phyloP scores from a whole-genome alignment of 2,888 invertebrate genomes.

The Tribolium freemani region DNA sequence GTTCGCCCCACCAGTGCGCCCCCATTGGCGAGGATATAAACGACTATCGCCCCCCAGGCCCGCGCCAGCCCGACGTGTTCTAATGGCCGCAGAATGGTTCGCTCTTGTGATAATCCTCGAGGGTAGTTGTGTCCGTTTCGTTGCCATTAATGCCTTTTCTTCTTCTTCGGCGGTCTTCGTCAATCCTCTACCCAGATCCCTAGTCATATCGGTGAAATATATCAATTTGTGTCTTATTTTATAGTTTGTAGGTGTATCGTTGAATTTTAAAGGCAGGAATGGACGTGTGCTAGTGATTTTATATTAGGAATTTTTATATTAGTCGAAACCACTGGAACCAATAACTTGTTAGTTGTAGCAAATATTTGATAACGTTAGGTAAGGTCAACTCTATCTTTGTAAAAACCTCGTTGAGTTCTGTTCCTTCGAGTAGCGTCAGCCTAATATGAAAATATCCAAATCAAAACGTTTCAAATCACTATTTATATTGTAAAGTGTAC shows the following conservation, averaged over 20 bases:
- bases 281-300: slow-evolving; percentile 58
- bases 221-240: slow-evolving; percentile 55
- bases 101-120: slow-evolving; percentile 35
- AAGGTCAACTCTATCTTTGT: slow-evolving; percentile 7
- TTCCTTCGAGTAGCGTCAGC: slow-evolving; percentile 16
- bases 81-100: slow-evolving; percentile 43
- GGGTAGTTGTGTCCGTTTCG: slow-evolving; percentile 24
- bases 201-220: slow-evolving; percentile 40
- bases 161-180: not conserved
- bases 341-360: slow-evolving; percentile 43
- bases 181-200: slow-evolving; percentile 9
- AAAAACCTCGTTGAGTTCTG: not conserved
- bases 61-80: slow-evolving; percentile 55
- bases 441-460: slow-evolving; percentile 33
- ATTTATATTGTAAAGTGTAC: slow-evolving; percentile 31
- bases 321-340: slow-evolving; percentile 56
- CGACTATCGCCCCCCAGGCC: slow-evolving; percentile 65
- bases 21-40: slow-evolving; percentile 64
- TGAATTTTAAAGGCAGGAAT: slow-evolving; percentile 50
- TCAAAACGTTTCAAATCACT: slow-evolving; percentile 22
- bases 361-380: slow-evolving; percentile 32
- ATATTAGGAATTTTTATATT: slow-evolving; percentile 62
- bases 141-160: slow-evolving; percentile 37
- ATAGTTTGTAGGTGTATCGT: slow-evolving; percentile 31
- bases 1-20: slow-evolving; percentile 67